Base-by-base conservation (phyloP, 2,888 invertebrate species). In the Eubasilissa splendida region DNA sequence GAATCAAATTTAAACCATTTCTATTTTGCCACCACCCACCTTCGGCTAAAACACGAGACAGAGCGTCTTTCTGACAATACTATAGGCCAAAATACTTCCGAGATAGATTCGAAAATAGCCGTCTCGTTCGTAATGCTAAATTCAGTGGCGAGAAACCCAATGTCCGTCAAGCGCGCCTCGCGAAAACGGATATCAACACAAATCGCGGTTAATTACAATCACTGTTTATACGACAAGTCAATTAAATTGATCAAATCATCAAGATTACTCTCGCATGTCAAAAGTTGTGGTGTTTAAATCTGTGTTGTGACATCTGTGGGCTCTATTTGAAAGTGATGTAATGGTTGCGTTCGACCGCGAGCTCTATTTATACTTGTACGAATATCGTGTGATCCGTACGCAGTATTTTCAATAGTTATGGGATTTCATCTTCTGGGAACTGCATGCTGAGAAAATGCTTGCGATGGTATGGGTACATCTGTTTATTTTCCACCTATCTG, bases 371-470 rank as follows among this genome's bases (percentile, higher is more conserved):
- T 71, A 71, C 9, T 73, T 73, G 56, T 71, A 71, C 14, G 22
- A 42, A 63, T 33, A 33, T 63, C 33, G 33, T 33, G 31, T 31
- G 63, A 63, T 63, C 31, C 42, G 7, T 33, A 42, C 4, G 31
- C 63, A 42, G 63, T 63, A 5, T 63, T 31, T 68, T 50, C n/a
- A 68, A 56, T 31, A 5, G 58, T 59, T 52, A 52, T 75, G 60
- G 52, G 42, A 75, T 50, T 52, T 50, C 42, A 52, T 3, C 59
- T 70, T 54, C 42, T 2, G 42, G 2, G 59, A 80, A 79, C 76
- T 80, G 80, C 65, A 83, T 83, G 83, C 76, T 83, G 83, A 83
- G 80, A 70, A 83, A 83, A 83, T 83, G 83, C 63, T 75, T 83
- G 58, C 81, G 79, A 79, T 83, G 83, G 83, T 83, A 81, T 56